phyloP scores from a whole-genome alignment of 1,140 invertebrate species.

The Onthophagus taurus region DNA sequence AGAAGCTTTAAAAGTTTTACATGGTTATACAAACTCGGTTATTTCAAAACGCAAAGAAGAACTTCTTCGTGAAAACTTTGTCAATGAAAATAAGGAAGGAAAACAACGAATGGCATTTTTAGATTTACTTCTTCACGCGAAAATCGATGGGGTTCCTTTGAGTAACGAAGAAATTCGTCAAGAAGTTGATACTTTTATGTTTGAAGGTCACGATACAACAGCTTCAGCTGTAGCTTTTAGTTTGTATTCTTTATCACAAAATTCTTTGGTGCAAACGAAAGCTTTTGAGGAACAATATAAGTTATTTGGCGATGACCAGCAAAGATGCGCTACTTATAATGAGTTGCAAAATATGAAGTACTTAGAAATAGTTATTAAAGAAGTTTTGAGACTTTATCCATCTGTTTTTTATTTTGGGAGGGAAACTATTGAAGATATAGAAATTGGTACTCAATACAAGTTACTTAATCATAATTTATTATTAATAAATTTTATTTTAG shows the following conservation, averaged over 20 bases:
- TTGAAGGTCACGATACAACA: slow-evolving; percentile 50
- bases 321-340: slow-evolving; percentile 38
- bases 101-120: slow-evolving; percentile 63
- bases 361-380: slow-evolving; percentile 42
- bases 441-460: slow-evolving; percentile 10
- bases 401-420: slow-evolving; percentile 53
- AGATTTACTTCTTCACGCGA: slow-evolving; percentile 60
- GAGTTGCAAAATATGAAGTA: slow-evolving; percentile 38
- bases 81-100: slow-evolving; percentile 27
- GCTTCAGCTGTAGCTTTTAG: slow-evolving; percentile 49
- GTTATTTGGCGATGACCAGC: slow-evolving; percentile 39
- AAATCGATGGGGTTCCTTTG: slow-evolving; percentile 45
- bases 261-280: slow-evolving; percentile 36
- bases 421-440: slow-evolving; percentile 40
- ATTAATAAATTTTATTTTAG: slow-evolving; percentile 26
- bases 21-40: slow-evolving; percentile 55
- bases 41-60: slow-evolving; percentile 37
- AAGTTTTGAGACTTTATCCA: slow-evolving; percentile 39
- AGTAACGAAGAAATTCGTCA: slow-evolving; percentile 58
- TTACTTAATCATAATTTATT: slow-evolving; percentile 2
- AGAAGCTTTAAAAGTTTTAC: slow-evolving; percentile 52
- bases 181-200: slow-evolving; percentile 52
- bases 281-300: slow-evolving; percentile 41
- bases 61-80: slow-evolving; percentile 11
- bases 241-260: slow-evolving; percentile 47